Percentiles rank a stretch among this genome's conserved stretches.
Evolutionary conservation across 1,140 invertebrate genomes (phyloP).

Genomic region (Drosophila neocordata): DNA sequence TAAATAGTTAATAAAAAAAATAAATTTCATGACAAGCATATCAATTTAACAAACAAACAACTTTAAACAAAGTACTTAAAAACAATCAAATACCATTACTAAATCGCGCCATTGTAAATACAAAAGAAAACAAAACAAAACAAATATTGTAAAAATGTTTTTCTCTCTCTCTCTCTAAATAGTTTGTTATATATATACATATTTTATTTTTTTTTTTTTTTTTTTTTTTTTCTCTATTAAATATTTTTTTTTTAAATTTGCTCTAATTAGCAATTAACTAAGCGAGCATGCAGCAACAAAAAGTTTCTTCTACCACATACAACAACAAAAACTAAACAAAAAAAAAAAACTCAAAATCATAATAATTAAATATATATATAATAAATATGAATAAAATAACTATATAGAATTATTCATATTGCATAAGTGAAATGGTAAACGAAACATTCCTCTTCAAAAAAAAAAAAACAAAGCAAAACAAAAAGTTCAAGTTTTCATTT

Average conservation of each 20-base stretch:
- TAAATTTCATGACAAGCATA: conserved; percentile 21
- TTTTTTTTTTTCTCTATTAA: conserved; percentile 31
- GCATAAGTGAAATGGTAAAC: conserved; percentile 34
- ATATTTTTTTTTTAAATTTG: conserved; percentile 45
- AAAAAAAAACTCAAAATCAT: conserved; percentile 9
- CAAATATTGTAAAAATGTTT: conserved; percentile 40
- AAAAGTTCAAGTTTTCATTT: conserved; percentile 71
- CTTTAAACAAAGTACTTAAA: conserved; percentile 62
- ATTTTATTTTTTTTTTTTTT: conserved; percentile 10
- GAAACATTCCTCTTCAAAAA: conserved; percentile 69
- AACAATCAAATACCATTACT: conserved; percentile 50
- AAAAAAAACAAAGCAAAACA: conserved; percentile 52
- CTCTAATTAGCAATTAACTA: conserved; percentile 70
- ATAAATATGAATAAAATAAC: conserved; percentile 11
- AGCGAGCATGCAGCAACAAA: conserved; percentile 46
- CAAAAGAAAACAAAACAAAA: conserved; percentile 16
- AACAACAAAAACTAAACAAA: not conserved
- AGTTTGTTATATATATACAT: not conserved
- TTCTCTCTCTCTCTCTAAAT: conserved; percentile 11
- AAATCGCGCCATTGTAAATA: conserved; percentile 68
- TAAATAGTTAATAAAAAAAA: conserved; percentile 32
- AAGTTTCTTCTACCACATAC: conserved; percentile 50
- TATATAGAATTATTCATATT: conserved; percentile 6
- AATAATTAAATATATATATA: conserved; percentile 11
- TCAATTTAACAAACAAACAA: conserved; percentile 33